Conservation (phyloP, 2,113 vertebrate genomes). For the Peucedramus taeniatus region DNA sequence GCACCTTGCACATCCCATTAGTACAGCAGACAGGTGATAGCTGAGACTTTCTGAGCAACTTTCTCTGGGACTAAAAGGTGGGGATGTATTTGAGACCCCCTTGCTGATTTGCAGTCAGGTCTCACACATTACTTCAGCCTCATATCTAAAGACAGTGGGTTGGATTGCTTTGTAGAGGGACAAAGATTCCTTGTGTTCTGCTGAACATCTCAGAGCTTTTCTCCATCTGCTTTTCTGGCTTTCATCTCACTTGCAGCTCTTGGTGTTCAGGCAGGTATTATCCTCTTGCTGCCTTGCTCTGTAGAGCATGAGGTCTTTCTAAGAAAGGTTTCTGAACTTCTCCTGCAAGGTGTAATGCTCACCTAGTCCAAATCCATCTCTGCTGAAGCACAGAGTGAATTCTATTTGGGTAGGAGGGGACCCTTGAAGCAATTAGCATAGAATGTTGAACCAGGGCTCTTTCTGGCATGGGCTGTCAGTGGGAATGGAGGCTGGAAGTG, state of each 20-base stretch:
- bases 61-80: not conserved
- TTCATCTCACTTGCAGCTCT: not conserved
- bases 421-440: not conserved
- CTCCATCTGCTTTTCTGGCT: not conserved
- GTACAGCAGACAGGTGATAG: not conserved
- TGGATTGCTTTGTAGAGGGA: not conserved
- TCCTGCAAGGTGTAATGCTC: not conserved
- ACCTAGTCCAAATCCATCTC: not conserved
- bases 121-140: not conserved
- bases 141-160: not conserved
- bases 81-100: not conserved
- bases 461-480: not conserved
- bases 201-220: not conserved
- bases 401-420: not conserved
- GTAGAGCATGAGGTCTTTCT: not conserved
- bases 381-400: not conserved
- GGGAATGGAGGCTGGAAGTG: not conserved
- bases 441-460: not conserved
- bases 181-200: not conserved
- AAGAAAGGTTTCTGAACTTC: not conserved
- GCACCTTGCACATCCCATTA: not conserved
- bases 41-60: not conserved
- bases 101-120: not conserved
- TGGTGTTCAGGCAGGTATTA: not conserved
- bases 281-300: not conserved